phyloP scores from a whole-genome alignment of 1,140 invertebrate species.

The Anoplolepis gracilipes region DNA sequence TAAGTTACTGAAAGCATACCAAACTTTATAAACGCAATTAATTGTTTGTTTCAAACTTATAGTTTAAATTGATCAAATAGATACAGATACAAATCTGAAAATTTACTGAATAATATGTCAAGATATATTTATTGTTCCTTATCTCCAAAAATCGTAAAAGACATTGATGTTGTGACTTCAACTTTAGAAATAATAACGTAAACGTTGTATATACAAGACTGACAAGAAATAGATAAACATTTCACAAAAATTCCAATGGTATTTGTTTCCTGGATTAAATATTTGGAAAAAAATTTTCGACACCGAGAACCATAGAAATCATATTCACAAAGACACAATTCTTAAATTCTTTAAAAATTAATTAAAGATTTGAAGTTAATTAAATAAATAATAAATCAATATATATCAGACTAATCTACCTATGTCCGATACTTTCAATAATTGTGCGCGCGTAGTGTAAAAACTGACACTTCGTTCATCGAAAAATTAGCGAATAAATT shows the following conservation, averaged over 20 bases:
- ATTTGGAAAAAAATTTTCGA: no score
- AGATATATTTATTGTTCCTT: not conserved
- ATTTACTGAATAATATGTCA: not conserved
- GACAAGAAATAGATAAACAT: not conserved
- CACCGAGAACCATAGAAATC: not conserved
- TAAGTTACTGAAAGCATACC: not conserved
- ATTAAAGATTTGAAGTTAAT: not conserved
- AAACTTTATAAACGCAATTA: not conserved
- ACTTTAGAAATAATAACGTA: not conserved
- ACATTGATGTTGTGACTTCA: no score
- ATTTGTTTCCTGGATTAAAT: no score
- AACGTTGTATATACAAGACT: not conserved
- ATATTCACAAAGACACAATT: not conserved
- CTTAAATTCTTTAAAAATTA: not conserved
- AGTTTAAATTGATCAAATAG: not conserved
- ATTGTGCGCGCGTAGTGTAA: no score
- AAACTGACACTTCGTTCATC: not conserved
- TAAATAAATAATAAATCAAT: not conserved
- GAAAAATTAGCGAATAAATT: constrained; percentile 4
- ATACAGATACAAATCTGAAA: not conserved
- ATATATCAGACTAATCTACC: not conserved
- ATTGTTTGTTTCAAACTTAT: not conserved
- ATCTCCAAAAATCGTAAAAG: not conserved
- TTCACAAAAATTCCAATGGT: no score
- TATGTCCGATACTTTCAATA: not conserved